Percentiles rank a stretch among this genome's conserved stretches.
phyloP scores from a whole-genome alignment of 2,797 vertebrate species.

The Onychomys arenicola region DNA sequence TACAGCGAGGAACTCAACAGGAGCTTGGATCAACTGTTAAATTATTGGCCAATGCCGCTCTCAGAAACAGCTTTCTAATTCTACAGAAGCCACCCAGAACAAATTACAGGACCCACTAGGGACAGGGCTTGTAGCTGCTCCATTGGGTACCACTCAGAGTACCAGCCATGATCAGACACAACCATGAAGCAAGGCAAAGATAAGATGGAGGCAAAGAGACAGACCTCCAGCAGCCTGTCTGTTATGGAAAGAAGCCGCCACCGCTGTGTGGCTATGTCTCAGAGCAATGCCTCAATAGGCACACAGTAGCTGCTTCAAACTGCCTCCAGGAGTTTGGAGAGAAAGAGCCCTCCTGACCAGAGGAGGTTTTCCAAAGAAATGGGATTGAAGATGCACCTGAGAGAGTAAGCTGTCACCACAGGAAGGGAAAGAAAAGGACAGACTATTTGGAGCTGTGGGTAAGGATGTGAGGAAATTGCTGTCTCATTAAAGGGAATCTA shows the following conservation, averaged over 20 bases:
- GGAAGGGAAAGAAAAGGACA: slow-evolving; percentile 3
- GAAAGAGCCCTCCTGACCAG: not conserved
- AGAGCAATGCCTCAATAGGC: not conserved
- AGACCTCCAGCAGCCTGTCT: too few species aligned
- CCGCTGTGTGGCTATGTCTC: not conserved
- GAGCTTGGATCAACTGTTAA: not conserved
- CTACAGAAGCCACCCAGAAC: slow-evolving; percentile 35
- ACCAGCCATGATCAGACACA: slow-evolving; percentile 35
- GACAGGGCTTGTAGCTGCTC: not conserved
- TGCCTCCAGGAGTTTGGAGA: not conserved
- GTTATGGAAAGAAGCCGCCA: too few species aligned
- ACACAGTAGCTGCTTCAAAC: not conserved
- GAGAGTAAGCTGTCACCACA: not conserved
- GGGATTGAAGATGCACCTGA: not conserved
- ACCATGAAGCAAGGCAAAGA: not conserved
- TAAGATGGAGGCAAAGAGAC: not conserved
- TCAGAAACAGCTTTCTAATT: slow-evolving; percentile 47
- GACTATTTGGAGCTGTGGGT: slow-evolving; percentile 17
- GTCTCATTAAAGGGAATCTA: slow-evolving; percentile 11
- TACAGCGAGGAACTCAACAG: not conserved
- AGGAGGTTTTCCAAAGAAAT: slow-evolving; percentile 32
- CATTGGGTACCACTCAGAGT: not conserved
- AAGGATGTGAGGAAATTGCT: slow-evolving; percentile 32
- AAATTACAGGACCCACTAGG: not conserved
- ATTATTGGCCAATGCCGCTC: not conserved